phyloP scores from a whole-genome alignment of 2,888 invertebrate genomes.

The Catocala nupta region DNA sequence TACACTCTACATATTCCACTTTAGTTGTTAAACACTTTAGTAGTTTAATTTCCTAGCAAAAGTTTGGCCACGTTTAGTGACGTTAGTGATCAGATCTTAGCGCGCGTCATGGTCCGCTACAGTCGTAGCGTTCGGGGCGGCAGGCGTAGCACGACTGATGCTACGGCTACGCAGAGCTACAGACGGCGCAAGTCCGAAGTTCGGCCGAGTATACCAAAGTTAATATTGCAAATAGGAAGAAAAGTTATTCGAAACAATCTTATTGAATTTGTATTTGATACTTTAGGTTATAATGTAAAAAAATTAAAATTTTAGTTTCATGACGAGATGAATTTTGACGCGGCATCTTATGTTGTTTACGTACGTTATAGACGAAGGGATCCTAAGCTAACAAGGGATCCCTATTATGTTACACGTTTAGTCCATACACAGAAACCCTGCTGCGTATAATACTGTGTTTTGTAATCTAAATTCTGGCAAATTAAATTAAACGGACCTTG shows the following conservation, averaged over 20 bases:
- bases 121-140: slow-evolving; percentile 71
- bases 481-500: slow-evolving; percentile 32
- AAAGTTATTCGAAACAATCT: slow-evolving; percentile 28
- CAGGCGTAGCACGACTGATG: slow-evolving; percentile 73
- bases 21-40: slow-evolving; percentile 52
- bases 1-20: slow-evolving; percentile 51
- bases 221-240: slow-evolving; percentile 37
- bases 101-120: slow-evolving; percentile 56
- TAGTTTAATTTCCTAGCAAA: slow-evolving; percentile 46
- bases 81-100: slow-evolving; percentile 57
- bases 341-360: slow-evolving; percentile 33
- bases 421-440: slow-evolving; percentile 28
- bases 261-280: slow-evolving; percentile 14
- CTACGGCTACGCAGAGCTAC: slow-evolving; percentile 61
- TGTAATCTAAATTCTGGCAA: slow-evolving; percentile 29
- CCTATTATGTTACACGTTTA: slow-evolving; percentile 38
- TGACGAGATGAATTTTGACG: slow-evolving; percentile 38
- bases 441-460: slow-evolving; percentile 26
- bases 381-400: slow-evolving; percentile 50
- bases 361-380: slow-evolving; percentile 20
- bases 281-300: neutral
- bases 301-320: slow-evolving; percentile 3
- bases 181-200: slow-evolving; percentile 73
- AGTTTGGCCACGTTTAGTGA: slow-evolving; percentile 51
- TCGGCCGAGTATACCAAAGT: slow-evolving; percentile 52